Evolutionary conservation across 2,888 invertebrate species (phyloP).

Genomic region (Clunio marinus): DNA sequence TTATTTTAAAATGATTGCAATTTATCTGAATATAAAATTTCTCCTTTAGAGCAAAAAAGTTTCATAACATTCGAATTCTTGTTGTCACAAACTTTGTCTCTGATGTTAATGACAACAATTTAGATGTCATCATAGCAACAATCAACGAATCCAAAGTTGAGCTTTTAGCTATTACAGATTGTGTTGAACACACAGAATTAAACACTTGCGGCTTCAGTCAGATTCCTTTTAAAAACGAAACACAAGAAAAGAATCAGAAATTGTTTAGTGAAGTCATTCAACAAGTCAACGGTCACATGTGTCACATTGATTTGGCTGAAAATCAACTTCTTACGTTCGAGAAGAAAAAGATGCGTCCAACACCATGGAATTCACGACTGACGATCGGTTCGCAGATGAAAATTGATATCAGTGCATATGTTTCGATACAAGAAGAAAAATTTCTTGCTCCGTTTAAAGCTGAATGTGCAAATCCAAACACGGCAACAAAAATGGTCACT

Average conservation of each 20-base stretch:
- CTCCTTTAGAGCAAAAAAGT: constrained; percentile 47
- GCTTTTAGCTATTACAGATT: constrained; percentile 41
- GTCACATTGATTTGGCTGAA: constrained; percentile 59
- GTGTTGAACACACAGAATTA: constrained; percentile 49
- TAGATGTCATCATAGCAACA: not conserved
- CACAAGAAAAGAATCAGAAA: constrained; percentile 45
- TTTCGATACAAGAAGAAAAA: constrained; percentile 50
- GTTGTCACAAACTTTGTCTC: constrained; percentile 62
- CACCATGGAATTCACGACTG: constrained; percentile 63
- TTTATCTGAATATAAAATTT: not conserved
- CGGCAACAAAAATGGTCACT: constrained; percentile 51
- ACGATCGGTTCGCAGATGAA: constrained; percentile 58
- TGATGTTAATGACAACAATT: constrained; percentile 51
- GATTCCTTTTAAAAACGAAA: constrained; percentile 37
- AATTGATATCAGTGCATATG: constrained; percentile 60
- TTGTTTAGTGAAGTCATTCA: constrained; percentile 51
- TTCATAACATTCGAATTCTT: constrained; percentile 56
- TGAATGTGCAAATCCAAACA: constrained; percentile 51
- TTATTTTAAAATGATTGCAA: too few species aligned
- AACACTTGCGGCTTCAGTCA: constrained; percentile 43
- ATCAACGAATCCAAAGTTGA: constrained; percentile 1
- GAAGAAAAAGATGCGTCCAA: constrained; percentile 53
- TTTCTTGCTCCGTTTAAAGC: constrained; percentile 45
- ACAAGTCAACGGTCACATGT: constrained; percentile 51
- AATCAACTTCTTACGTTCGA: constrained; percentile 57